Percentiles rank a stretch among this genome's conserved stretches.
phyloP scores from a whole-genome alignment of 2,888 invertebrate species.

The Synergus umbraculus region DNA sequence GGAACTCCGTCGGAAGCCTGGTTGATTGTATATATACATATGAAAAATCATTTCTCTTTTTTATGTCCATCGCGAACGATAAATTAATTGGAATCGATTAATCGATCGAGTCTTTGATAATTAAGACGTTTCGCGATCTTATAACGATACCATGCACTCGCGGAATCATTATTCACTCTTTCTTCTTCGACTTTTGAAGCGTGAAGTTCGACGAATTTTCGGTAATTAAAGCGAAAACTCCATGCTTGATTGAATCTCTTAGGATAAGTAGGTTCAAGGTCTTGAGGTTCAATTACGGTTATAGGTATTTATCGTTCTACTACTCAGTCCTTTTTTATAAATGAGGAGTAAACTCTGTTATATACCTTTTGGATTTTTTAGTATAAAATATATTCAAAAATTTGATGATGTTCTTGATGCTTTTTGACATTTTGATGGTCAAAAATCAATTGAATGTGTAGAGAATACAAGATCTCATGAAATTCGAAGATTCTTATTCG shows the following conservation, averaged over 20 bases:
- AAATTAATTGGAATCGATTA: conserved; percentile 50
- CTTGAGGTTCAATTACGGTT: too few relatives aligned
- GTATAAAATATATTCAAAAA: neutral
- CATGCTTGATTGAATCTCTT: too few relatives aligned
- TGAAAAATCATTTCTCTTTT: conserved; percentile 12
- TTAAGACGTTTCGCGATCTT: conserved; percentile 53
- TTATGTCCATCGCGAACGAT: conserved; percentile 50
- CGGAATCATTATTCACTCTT: neutral
- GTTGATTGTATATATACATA: neutral
- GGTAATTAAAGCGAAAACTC: neutral
- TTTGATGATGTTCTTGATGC: neutral
- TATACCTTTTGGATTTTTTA: too few relatives aligned
- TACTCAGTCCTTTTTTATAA: too few relatives aligned
- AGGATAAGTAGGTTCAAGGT: too few relatives aligned
- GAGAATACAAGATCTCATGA: neutral
- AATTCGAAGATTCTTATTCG: neutral
- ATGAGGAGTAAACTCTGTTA: too few relatives aligned
- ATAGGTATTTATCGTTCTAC: too few relatives aligned
- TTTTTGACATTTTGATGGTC: neutral
- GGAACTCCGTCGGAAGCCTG: neutral
- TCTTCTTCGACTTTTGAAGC: neutral
- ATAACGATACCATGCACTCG: neutral
- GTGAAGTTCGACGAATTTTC: neutral
- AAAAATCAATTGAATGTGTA: neutral
- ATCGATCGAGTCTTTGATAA: conserved; percentile 54